Conservation (phyloP, 2,797 vertebrate species). For the Chaetodon trifasciatus region DNA sequence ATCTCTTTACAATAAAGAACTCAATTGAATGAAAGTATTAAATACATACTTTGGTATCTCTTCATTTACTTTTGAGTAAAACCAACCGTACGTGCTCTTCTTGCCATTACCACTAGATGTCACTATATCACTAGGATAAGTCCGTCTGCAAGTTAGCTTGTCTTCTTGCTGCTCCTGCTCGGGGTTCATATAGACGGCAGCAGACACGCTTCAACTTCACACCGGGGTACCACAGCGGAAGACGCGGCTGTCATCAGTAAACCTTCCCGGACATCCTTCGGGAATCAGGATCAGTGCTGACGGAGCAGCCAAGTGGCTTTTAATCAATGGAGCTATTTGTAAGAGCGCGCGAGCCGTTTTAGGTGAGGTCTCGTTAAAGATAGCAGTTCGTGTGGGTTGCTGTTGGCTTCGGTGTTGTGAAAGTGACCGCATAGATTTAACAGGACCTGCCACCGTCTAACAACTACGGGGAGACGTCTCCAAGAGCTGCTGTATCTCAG, state of each 20-base stretch:
- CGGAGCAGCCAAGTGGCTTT: slow-evolving; percentile 13
- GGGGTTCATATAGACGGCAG: slow-evolving; percentile 44
- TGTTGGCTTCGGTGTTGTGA: slow-evolving; percentile 33
- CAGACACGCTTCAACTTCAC: slow-evolving; percentile 58
- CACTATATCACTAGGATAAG: slow-evolving; percentile 27
- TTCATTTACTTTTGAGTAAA: not conserved
- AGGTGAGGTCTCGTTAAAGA: slow-evolving; percentile 47
- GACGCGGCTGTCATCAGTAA: slow-evolving; percentile 8
- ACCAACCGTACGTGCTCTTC: not conserved
- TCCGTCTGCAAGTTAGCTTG: not conserved
- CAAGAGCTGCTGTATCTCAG: not conserved
- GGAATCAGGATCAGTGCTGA: not conserved
- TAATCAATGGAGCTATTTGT: slow-evolving; percentile 50
- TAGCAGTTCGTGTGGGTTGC: slow-evolving; percentile 59
- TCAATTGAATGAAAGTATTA: slow-evolving; percentile 67
- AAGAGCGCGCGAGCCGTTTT: slow-evolving; percentile 30
- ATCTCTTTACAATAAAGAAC: slow-evolving; percentile 74
- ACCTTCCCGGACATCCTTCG: not conserved
- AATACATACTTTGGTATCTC: slow-evolving; percentile 10
- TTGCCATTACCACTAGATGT: slow-evolving; percentile 57
- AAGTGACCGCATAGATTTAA: slow-evolving; percentile 61
- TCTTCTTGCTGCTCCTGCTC: slow-evolving; percentile 11
- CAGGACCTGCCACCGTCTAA: slow-evolving; percentile 34
- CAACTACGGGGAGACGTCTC: slow-evolving; percentile 20
- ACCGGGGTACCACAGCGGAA: slow-evolving; percentile 11